Percentiles rank a stretch among this genome's conserved stretches.
Evolutionary conservation across 1,140 invertebrate species (phyloP).

Genomic region (Helicoverpa armigera): DNA sequence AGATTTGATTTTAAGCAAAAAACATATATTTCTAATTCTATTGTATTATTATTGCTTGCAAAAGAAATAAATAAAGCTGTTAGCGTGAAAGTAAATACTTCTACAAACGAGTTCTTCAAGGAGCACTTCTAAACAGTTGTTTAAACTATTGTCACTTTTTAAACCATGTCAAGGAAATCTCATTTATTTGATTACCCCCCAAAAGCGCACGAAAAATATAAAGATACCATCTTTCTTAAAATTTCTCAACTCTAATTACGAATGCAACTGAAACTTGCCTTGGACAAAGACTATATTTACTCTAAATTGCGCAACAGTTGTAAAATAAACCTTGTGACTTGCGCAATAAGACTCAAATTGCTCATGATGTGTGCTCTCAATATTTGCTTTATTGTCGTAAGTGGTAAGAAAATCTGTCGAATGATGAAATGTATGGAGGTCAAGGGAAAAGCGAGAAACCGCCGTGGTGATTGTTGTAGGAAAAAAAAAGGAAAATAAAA

Average conservation of each 20-base stretch:
- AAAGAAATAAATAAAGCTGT: too few relatives aligned
- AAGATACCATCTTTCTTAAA: slow-evolving; percentile 17
- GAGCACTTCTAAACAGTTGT: too few relatives aligned
- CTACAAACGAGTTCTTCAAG: too few relatives aligned
- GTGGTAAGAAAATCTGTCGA: neutral
- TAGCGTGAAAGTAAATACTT: too few relatives aligned
- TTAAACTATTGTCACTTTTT: neutral
- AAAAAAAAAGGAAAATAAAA: slow-evolving; percentile 22
- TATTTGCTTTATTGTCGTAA: neutral
- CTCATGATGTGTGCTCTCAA: neutral
- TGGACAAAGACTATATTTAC: slow-evolving; percentile 8
- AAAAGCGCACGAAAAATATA: neutral
- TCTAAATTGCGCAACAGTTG: neutral
- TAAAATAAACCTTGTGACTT: neutral
- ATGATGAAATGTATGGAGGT: neutral
- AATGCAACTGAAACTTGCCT: neutral
- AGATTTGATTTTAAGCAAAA: too few relatives aligned
- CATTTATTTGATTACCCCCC: neutral
- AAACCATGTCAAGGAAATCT: neutral
- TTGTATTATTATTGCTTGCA: too few relatives aligned
- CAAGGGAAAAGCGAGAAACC: neutral
- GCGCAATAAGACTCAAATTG: neutral
- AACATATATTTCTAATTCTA: neutral
- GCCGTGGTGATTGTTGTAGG: neutral
- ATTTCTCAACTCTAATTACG: slow-evolving; percentile 32